Evolutionary conservation across 2,888 invertebrate genomes (phyloP).

Genomic region (Agrilus mali): DNA sequence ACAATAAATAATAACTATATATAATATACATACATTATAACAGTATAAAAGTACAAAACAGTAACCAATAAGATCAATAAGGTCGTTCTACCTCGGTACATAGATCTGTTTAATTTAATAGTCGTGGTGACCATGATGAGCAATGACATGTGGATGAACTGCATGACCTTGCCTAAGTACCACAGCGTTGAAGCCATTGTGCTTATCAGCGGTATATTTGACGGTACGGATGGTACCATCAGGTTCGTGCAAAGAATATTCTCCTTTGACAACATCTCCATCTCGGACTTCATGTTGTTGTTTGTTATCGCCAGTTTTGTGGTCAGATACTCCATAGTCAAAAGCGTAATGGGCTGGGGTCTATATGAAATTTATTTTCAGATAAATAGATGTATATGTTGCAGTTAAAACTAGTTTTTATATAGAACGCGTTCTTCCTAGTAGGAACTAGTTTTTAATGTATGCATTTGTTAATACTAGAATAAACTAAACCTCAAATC

Average conservation of each 20-base stretch:
- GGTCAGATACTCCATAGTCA: constrained; percentile 40
- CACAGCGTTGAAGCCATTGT: constrained; percentile 43
- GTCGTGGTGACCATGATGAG: constrained; percentile 35
- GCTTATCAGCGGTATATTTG: constrained; percentile 48
- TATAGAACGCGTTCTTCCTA: too few relatives aligned
- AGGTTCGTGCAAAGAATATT: constrained; percentile 47
- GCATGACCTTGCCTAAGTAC: constrained; percentile 16
- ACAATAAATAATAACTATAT: too few relatives aligned
- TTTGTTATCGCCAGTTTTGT: constrained; percentile 43
- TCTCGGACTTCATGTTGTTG: constrained; percentile 38
- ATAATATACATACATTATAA: too few relatives aligned
- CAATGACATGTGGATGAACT: constrained; percentile 9
- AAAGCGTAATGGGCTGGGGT: constrained; percentile 28
- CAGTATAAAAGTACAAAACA: too few relatives aligned
- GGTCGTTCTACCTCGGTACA: too few relatives aligned
- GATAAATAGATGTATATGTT: too few relatives aligned
- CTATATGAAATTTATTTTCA: constrained; percentile 6
- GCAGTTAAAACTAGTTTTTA: too few relatives aligned
- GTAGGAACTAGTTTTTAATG: too few relatives aligned
- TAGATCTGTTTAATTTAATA: too few relatives aligned
- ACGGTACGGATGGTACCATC: constrained; percentile 48
- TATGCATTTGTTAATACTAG: too few relatives aligned
- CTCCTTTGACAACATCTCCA: constrained; percentile 46
- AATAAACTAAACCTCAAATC: too few relatives aligned
- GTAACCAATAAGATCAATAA: too few relatives aligned